Conservation (phyloP, 2,797 vertebrate genomes). For the Chrosomus eos region DNA sequence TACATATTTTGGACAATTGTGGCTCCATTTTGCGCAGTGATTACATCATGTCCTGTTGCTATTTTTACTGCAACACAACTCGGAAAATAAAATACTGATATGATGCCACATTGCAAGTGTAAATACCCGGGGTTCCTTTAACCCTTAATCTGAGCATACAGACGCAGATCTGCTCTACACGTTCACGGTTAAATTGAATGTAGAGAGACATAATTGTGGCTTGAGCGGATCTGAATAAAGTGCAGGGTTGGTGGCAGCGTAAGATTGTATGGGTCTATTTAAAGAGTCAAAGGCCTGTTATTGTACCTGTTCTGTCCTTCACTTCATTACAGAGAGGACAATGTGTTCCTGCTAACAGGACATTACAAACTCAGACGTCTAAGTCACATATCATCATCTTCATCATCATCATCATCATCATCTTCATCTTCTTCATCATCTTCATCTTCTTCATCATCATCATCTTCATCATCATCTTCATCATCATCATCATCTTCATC, state of each 20-base stretch:
- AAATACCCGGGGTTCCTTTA: not conserved
- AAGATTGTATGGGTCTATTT: slow-evolving; percentile 57
- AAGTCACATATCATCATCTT: not conserved
- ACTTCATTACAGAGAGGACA: slow-evolving; percentile 51
- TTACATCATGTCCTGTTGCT: too few relatives aligned
- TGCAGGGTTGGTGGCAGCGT: slow-evolving; percentile 52
- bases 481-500: too few relatives aligned
- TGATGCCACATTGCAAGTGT: too few relatives aligned
- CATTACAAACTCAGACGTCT: slow-evolving; percentile 17
- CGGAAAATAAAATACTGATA: too few relatives aligned
- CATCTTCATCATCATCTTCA: too few relatives aligned
- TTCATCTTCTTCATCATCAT: too few relatives aligned
- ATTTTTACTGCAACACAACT: too few relatives aligned
- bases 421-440: too few relatives aligned
- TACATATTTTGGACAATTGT: too few relatives aligned
- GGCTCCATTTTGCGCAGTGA: too few relatives aligned
- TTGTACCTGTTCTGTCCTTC: slow-evolving; percentile 54
- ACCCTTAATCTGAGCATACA: slow-evolving; percentile 2
- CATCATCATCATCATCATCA: not conserved
- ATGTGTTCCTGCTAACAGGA: slow-evolving; percentile 28
- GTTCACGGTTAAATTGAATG: slow-evolving; percentile 4
- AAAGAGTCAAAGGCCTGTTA: slow-evolving; percentile 48
- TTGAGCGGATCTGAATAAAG: slow-evolving; percentile 52
- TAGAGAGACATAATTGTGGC: slow-evolving; percentile 57
- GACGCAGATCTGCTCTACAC: not conserved